phyloP scores from a whole-genome alignment of 2,888 invertebrate genomes.

The Dynastes tityus region DNA sequence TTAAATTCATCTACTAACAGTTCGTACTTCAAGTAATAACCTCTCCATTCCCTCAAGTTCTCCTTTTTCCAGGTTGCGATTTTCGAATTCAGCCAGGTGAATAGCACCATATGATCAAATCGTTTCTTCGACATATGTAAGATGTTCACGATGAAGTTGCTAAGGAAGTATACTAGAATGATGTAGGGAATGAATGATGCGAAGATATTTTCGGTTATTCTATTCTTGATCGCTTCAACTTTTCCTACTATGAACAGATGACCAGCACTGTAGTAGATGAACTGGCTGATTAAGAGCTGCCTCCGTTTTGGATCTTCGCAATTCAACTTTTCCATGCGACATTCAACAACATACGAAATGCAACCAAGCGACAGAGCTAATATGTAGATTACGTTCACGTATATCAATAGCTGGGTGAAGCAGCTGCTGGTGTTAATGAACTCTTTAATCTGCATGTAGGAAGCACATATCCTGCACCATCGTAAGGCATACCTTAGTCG shows the following conservation, averaged over 20 bases:
- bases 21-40: constrained; percentile 46
- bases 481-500: constrained; percentile 51
- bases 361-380: constrained; percentile 35
- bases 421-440: constrained; percentile 23
- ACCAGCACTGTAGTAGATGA: constrained; percentile 16
- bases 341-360: constrained; percentile 36
- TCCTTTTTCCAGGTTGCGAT: constrained; percentile 20
- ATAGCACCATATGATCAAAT: constrained; percentile 31
- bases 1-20: constrained; percentile 13
- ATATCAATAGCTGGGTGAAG: constrained; percentile 4
- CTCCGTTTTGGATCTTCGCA: neutral
- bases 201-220: constrained; percentile 17
- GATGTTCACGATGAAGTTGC: constrained; percentile 39
- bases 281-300: neutral
- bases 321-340: neutral
- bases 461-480: constrained; percentile 42
- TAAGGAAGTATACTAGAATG: constrained; percentile 33
- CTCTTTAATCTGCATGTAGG: constrained; percentile 3
- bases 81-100: constrained; percentile 33
- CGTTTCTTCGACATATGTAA: constrained; percentile 12
- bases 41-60: constrained; percentile 45
- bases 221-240: neutral
- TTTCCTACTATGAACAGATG: constrained; percentile 17
- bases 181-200: constrained; percentile 39
- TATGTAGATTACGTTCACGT: constrained; percentile 1